These are phyloP conservation scores for Amblyornis subalaris DNA, from an alignment of 2,113 vertebrate species.

Conservation along the genomic window DNA sequence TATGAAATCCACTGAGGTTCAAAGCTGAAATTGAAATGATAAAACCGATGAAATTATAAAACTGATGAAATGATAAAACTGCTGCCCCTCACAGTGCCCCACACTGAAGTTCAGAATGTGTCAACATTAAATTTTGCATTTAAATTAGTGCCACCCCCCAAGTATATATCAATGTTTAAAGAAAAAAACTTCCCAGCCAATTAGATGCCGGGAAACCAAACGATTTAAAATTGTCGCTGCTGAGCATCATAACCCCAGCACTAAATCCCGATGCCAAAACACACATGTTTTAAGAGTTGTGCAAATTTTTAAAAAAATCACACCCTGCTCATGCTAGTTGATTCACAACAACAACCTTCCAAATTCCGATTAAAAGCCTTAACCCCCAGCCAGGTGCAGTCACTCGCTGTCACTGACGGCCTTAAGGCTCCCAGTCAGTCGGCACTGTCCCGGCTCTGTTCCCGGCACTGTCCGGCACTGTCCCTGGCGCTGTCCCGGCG, in stretches of 20 bases:
- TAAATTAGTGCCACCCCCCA: not conserved
- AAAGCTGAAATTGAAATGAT: not conserved
- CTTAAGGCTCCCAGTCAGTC: not conserved
- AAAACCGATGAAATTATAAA: not conserved
- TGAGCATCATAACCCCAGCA: not conserved
- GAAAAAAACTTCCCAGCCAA: not conserved
- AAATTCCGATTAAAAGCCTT: not conserved
- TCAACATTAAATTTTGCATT: not conserved
- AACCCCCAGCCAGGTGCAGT: not conserved
- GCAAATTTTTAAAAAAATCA: not conserved
- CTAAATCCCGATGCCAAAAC: not conserved
- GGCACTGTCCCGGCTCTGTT: too few relatives aligned
- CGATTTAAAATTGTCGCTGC: not conserved
- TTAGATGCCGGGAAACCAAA: not conserved
- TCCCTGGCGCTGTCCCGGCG: too few relatives aligned
- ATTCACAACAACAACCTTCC: not conserved
- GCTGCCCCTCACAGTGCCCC: not conserved
- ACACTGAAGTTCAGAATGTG: not conserved
- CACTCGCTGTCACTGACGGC: not conserved
- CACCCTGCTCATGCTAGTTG: not conserved
- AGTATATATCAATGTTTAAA: not conserved
- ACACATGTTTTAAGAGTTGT: not conserved
- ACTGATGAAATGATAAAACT: not conserved
- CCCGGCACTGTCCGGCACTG: too few relatives aligned
- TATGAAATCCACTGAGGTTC: constrained; percentile 76